phyloP scores from a whole-genome alignment of 2,113 vertebrate species.

The Muscicapa adusta region DNA sequence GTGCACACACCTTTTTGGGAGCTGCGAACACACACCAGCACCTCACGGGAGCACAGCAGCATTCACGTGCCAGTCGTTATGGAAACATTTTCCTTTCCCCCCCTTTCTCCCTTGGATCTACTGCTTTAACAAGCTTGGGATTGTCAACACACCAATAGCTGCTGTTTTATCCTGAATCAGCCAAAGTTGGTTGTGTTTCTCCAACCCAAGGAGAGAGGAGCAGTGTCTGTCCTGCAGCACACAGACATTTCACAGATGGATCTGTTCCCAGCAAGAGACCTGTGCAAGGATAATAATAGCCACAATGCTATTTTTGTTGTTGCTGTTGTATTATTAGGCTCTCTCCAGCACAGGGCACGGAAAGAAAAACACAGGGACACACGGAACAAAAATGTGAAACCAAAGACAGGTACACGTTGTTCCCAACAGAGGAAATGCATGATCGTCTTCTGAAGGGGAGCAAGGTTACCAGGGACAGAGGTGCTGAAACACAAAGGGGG shows the following conservation, averaged over 20 bases:
- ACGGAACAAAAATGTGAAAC: neutral
- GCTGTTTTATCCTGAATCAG: neutral
- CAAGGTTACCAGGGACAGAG: neutral
- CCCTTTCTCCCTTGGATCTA: neutral
- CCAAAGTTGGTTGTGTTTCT: neutral
- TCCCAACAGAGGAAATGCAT: neutral
- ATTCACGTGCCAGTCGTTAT: conserved; percentile 3
- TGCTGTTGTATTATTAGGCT: neutral
- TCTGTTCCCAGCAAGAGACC: neutral
- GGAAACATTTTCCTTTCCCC: conserved; percentile 3
- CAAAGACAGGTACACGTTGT: neutral
- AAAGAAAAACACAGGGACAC: neutral
- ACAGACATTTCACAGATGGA: neutral
- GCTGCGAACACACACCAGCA: neutral
- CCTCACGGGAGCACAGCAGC: neutral
- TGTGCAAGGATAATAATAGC: neutral
- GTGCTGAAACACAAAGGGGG: neutral
- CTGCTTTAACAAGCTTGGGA: neutral
- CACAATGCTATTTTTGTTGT: neutral
- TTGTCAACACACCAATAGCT: neutral
- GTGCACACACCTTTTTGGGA: neutral
- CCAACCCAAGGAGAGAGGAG: neutral
- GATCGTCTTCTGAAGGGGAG: neutral
- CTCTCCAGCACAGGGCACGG: neutral
- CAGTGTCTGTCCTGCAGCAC: neutral